Conservation (phyloP, 1,140 invertebrate species). For the Stenopsyche tienmushanensis region DNA sequence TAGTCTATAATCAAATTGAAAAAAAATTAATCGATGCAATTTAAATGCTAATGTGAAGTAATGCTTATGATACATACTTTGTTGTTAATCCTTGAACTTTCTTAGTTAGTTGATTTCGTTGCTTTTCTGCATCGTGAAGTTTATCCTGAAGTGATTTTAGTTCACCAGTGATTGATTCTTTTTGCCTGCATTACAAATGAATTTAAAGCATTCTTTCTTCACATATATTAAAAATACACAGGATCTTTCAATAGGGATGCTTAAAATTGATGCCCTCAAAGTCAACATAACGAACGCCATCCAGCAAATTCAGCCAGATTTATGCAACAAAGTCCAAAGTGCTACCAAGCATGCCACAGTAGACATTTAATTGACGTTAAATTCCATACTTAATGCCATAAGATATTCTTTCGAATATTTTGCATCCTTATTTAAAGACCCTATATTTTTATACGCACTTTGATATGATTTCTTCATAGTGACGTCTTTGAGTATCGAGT, state of each 20-base stretch:
- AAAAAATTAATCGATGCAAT: neutral
- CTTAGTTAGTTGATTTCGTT: conserved; percentile 68
- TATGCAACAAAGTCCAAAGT: too few species aligned
- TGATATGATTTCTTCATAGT: conserved; percentile 84
- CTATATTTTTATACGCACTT: conserved; percentile 48
- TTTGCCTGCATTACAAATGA: conserved; percentile 37
- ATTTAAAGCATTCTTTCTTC: neutral
- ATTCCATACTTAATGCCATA: neutral
- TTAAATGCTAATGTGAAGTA: conserved; percentile 11
- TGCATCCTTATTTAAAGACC: too few species aligned
- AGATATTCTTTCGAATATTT: too few species aligned
- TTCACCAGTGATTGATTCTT: conserved; percentile 52
- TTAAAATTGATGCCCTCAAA: too few species aligned
- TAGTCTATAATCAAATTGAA: conserved; percentile 48
- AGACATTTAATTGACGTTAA: conserved; percentile 2
- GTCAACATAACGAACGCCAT: too few species aligned
- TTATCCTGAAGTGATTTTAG: conserved; percentile 58
- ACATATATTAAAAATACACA: neutral
- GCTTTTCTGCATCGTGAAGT: conserved; percentile 56
- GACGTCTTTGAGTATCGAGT: conserved; percentile 89
- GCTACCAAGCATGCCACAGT: too few species aligned
- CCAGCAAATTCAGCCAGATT: too few species aligned
- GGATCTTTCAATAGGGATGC: too few species aligned
- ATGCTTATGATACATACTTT: conserved; percentile 58
- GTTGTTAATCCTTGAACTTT: conserved; percentile 60